A percentile compares a stretch with the other conserved stretches of the same genome.
phyloP scores from a whole-genome alignment of 2,797 vertebrate species.

The Periparus ater region DNA sequence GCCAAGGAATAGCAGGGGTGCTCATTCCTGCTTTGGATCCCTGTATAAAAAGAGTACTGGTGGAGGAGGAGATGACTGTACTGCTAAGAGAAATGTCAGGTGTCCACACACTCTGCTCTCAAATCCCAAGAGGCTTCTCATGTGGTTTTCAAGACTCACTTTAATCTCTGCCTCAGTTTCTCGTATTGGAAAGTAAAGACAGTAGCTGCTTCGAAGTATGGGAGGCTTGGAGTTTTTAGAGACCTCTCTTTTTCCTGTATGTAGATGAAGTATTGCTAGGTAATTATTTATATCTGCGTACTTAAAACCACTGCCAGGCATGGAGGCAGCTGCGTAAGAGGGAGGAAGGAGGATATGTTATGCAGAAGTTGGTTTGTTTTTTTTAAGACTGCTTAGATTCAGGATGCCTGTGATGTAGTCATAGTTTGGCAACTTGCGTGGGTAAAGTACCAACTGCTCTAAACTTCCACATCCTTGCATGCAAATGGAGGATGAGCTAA shows the following conservation, averaged over 20 bases:
- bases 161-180: not conserved
- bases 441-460: not conserved
- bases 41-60: not conserved
- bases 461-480: conserved; percentile 26
- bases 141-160: not conserved
- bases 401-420: not conserved
- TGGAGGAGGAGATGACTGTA: not conserved
- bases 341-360: not conserved
- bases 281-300: not conserved
- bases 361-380: not conserved
- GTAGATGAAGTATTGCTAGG: not conserved
- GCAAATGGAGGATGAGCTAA: not conserved
- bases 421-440: not conserved
- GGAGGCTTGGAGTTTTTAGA: not conserved
- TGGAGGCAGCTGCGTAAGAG: not conserved
- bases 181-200: not conserved
- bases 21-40: not conserved
- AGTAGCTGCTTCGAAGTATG: not conserved
- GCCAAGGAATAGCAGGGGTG: accelerated
- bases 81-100: not conserved
- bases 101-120: not conserved
- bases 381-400: not conserved
- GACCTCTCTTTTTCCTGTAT: not conserved
- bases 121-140: not conserved
- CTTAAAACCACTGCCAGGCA: not conserved